A percentile compares a stretch with the other conserved stretches of the same genome.
phyloP scores from a whole-genome alignment of 2,888 invertebrate genomes.

The Elmis aenea region DNA sequence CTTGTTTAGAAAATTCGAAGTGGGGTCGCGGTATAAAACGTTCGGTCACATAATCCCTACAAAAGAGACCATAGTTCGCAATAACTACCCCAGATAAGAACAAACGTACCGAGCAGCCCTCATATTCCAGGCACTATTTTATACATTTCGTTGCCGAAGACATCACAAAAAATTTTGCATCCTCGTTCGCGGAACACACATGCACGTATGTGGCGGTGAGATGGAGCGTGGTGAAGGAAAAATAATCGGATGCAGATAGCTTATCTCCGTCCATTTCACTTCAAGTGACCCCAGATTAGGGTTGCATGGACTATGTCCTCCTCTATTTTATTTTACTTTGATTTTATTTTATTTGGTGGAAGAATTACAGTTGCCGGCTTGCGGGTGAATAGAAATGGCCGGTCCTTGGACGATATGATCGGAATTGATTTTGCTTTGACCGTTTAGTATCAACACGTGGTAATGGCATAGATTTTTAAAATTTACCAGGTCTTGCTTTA shows the following conservation, averaged over 20 bases:
- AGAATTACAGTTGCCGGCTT: slow-evolving; percentile 21
- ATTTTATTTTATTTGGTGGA: slow-evolving; percentile 27
- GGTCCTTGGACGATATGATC: too few species aligned
- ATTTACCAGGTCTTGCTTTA: too few species aligned
- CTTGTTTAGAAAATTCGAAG: slow-evolving; percentile 3
- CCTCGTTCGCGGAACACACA: too few species aligned
- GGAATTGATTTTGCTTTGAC: too few species aligned
- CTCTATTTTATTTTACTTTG: slow-evolving; percentile 26
- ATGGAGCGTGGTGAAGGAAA: not conserved
- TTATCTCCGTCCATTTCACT: slow-evolving; percentile 28
- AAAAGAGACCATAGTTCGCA: slow-evolving; percentile 23
- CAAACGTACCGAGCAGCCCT: slow-evolving; percentile 22
- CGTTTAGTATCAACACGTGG: too few species aligned
- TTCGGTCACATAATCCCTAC: slow-evolving; percentile 23
- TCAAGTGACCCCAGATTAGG: slow-evolving; percentile 27
- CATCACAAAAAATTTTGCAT: too few species aligned
- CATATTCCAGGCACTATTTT: slow-evolving; percentile 21
- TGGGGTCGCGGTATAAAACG: slow-evolving; percentile 11
- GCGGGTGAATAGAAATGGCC: too few species aligned
- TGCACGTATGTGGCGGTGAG: too few species aligned
- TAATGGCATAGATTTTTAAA: too few species aligned
- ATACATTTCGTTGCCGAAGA: too few species aligned
- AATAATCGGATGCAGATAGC: slow-evolving; percentile 6
- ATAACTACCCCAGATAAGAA: slow-evolving; percentile 26
- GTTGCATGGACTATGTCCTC: slow-evolving; percentile 18